Evolutionary conservation across 2,888 invertebrate genomes (phyloP).

Genomic region (Cryptosula pallasiana): DNA sequence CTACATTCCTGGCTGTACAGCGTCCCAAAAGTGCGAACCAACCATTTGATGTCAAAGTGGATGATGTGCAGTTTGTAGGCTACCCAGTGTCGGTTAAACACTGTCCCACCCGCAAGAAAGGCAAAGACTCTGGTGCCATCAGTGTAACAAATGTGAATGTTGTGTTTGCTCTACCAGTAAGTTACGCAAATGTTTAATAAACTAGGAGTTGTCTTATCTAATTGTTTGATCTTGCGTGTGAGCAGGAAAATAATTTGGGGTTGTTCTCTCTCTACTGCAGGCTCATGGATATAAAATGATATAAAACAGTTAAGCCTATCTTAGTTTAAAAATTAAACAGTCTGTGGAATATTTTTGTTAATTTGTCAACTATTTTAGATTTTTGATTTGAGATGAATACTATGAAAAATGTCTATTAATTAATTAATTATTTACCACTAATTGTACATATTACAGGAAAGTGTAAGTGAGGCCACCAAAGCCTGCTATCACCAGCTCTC

Average conservation of each 20-base stretch:
- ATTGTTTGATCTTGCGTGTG: too few species aligned
- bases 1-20: constrained; percentile 62
- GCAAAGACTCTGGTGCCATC: constrained; percentile 26
- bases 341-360: too few species aligned
- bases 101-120: constrained; percentile 29
- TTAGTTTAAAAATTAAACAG: too few species aligned
- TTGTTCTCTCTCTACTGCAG: too few species aligned
- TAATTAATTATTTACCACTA: background rate
- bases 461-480: constrained; percentile 83
- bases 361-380: too few species aligned
- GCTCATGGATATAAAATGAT: too few species aligned
- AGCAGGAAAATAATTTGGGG: too few species aligned
- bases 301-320: background rate
- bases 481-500: constrained; percentile 91
- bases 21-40: constrained; percentile 78
- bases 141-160: constrained; percentile 73
- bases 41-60: constrained; percentile 89
- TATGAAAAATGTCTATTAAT: background rate
- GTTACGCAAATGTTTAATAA: too few species aligned
- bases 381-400: background rate
- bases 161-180: constrained; percentile 55
- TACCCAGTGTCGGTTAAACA: constrained; percentile 67
- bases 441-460: constrained; percentile 63
- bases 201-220: too few species aligned
- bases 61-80: constrained; percentile 90